phyloP scores from a whole-genome alignment of 2,888 invertebrate species.

The Cephus spinipes region DNA sequence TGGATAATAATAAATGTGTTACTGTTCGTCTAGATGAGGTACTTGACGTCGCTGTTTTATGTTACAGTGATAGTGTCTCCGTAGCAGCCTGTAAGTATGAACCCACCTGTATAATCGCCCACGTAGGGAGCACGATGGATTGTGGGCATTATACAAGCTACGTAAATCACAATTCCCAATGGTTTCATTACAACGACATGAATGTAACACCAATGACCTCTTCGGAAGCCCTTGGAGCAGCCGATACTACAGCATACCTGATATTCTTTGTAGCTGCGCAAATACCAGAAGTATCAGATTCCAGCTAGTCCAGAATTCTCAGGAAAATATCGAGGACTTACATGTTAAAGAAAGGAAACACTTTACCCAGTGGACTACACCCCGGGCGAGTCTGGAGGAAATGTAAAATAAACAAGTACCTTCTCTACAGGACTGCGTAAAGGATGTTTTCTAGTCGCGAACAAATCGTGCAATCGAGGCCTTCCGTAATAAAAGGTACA shows the following conservation, averaged over 20 bases:
- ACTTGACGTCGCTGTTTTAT: neutral
- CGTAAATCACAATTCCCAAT: slow-evolving; percentile 45
- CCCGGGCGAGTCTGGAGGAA: neutral
- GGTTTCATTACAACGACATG: slow-evolving; percentile 56
- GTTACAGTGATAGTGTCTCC: slow-evolving; percentile 15
- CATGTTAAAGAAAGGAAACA: neutral
- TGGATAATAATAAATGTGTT: neutral
- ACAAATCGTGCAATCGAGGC: neutral
- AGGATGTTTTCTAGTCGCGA: neutral
- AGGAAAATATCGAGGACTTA: neutral
- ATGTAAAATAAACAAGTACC: neutral
- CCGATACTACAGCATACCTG: slow-evolving; percentile 53
- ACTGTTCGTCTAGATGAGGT: neutral
- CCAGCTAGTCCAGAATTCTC: neutral
- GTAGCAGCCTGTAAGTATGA: slow-evolving; percentile 36
- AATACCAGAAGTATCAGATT: neutral
- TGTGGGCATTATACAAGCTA: slow-evolving; percentile 59
- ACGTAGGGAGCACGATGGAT: slow-evolving; percentile 54
- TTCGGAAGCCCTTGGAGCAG: slow-evolving; percentile 48
- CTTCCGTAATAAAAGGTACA: neutral
- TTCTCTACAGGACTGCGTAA: neutral
- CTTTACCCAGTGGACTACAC: neutral
- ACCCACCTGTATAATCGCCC: slow-evolving; percentile 52
- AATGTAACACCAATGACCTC: slow-evolving; percentile 46
- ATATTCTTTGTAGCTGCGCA: slow-evolving; percentile 48